Percentiles rank a stretch among this genome's conserved stretches.
phyloP scores from a whole-genome alignment of 30 jellyfish, hydroid and myxozoan genomes.

The Pelagia noctiluca region DNA sequence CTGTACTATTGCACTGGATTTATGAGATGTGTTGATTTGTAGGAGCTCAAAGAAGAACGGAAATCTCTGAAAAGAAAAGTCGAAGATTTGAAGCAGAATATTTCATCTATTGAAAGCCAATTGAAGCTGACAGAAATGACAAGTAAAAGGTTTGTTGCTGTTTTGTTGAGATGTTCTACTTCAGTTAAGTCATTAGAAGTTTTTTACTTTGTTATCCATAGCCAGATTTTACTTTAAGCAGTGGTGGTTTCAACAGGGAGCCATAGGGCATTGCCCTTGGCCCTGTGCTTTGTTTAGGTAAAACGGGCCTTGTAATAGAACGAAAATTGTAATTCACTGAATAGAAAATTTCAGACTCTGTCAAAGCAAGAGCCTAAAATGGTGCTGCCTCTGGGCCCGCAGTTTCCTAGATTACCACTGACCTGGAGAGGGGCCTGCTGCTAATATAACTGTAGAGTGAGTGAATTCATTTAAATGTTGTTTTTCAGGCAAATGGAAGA shows the following conservation, averaged over 20 bases:
- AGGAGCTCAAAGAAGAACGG: conserved; percentile 69
- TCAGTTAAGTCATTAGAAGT: background rate
- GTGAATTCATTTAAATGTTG: too few species aligned
- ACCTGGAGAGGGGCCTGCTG: too few species aligned
- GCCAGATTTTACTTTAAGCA: background rate
- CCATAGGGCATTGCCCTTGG: background rate
- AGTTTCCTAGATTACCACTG: too few species aligned
- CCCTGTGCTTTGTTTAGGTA: too few species aligned
- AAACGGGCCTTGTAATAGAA: too few species aligned
- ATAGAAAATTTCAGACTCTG: too few species aligned
- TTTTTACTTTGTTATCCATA: background rate
- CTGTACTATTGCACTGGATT: background rate
- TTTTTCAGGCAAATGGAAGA: conserved; percentile 81
- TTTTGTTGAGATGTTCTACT: too few species aligned
- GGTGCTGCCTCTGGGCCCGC: too few species aligned
- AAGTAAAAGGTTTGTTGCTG: conserved; percentile 58
- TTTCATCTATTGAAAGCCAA: conserved; percentile 61
- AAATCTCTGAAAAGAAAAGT: conserved; percentile 50
- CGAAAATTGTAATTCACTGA: too few species aligned
- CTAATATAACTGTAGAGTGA: too few species aligned
- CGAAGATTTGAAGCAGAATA: conserved; percentile 58
- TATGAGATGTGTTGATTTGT: background rate
- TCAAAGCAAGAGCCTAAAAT: too few species aligned
- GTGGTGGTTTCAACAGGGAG: background rate
- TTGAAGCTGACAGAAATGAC: conserved; percentile 78